Conservation (phyloP, 2,113 vertebrate species). For the Brachypteracias leptosomus region DNA sequence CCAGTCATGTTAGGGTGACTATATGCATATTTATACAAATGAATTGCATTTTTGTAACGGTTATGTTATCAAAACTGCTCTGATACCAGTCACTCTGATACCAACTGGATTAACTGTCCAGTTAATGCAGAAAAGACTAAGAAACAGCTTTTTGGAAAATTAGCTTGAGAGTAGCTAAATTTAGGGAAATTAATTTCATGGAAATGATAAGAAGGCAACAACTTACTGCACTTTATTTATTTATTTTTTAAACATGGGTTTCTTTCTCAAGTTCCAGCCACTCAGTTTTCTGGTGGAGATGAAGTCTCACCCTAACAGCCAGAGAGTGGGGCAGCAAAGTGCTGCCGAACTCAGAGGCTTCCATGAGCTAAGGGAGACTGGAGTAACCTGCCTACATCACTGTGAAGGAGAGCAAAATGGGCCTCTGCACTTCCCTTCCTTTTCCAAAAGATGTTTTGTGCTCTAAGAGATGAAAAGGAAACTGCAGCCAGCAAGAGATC, state of each 20-base stretch:
- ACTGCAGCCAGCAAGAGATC: background rate
- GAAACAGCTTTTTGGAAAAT: background rate
- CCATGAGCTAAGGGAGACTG: background rate
- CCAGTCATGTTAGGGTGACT: background rate
- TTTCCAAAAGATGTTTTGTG: background rate
- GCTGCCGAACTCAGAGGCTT: background rate
- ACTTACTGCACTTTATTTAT: background rate
- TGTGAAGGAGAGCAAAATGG: background rate
- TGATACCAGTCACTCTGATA: too few relatives aligned
- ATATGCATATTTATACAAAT: background rate
- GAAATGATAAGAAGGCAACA: background rate
- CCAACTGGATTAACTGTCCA: too few relatives aligned
- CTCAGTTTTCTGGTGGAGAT: background rate
- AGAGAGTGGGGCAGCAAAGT: background rate
- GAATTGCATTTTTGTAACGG: background rate
- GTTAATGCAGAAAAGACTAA: background rate
- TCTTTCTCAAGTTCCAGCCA: background rate
- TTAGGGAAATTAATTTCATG: background rate
- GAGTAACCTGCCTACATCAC: fast-evolving
- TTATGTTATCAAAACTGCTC: background rate
- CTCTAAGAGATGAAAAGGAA: background rate
- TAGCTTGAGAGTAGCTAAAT: background rate
- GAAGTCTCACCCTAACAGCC: background rate
- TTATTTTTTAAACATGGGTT: background rate
- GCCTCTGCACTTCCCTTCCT: background rate